These are phyloP conservation scores for Lasioglossum leucozonium DNA, from an alignment of 2,888 invertebrate species.

Conservation along the genomic window DNA sequence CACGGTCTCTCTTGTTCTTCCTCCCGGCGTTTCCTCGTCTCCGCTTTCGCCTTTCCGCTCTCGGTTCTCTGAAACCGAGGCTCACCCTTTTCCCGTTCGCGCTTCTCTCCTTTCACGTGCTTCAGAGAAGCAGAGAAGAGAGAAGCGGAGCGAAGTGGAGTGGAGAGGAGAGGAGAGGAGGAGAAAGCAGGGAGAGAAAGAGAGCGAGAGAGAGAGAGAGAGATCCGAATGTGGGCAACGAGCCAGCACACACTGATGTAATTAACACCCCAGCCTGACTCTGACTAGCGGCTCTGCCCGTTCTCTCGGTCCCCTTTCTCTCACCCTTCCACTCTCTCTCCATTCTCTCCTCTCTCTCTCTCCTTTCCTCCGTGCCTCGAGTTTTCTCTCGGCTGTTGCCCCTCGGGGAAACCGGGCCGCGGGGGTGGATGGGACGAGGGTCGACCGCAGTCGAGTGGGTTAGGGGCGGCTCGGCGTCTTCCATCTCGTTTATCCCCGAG, in stretches of 20 bases:
- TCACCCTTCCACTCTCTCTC: neutral
- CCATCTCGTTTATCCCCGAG: conserved; percentile 4
- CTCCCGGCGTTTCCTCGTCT: conserved; percentile 17
- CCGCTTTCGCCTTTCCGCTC: conserved; percentile 15
- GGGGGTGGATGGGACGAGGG: neutral
- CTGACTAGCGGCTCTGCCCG: conserved; percentile 37
- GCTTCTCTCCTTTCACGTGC: conserved; percentile 23
- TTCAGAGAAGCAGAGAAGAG: neutral
- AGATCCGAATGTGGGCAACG: conserved; percentile 68
- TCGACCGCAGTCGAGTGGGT: conserved; percentile 32
- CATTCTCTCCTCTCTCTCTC: too few species aligned
- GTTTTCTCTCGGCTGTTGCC: conserved; percentile 12
- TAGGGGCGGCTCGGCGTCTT: conserved; percentile 24
- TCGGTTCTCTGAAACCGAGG: conserved; percentile 15
- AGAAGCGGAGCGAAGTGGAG: neutral
- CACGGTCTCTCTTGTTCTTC: conserved; percentile 13
- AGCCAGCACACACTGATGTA: conserved; percentile 80
- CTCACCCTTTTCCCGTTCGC: conserved; percentile 33
- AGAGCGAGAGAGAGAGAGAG: too few species aligned
- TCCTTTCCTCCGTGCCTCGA: neutral
- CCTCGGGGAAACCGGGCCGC: neutral
- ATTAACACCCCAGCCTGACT: conserved; percentile 77
- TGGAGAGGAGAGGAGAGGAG: neutral
- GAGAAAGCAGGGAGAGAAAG: conserved; percentile 5
- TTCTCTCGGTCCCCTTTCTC: conserved; percentile 3